phyloP scores from a whole-genome alignment of 1,140 invertebrate genomes.

The Aleiodes sp. region DNA sequence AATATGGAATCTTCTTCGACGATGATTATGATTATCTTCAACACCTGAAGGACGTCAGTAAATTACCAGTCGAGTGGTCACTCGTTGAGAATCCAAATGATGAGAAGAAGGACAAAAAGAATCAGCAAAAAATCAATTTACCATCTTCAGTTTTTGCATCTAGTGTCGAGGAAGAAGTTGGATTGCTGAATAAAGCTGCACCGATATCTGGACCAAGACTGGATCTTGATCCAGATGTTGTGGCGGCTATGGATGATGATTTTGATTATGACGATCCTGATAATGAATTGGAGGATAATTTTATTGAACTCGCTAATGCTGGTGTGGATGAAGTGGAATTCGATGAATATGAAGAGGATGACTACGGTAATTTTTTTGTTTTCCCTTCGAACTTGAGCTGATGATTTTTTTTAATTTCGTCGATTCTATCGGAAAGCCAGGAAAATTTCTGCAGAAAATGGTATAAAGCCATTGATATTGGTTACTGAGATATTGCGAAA shows the following conservation, averaged over 20 bases:
- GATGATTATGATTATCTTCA: constrained; percentile 97
- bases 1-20: constrained; percentile 95
- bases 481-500: too few species aligned
- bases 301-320: constrained; percentile 82
- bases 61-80: constrained; percentile 59
- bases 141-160: constrained; percentile 94
- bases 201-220: constrained; percentile 77
- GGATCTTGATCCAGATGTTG: constrained; percentile 92
- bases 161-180: constrained; percentile 86
- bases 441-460: too few species aligned
- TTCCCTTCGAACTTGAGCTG: not conserved
- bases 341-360: constrained; percentile 46
- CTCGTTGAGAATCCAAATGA: constrained; percentile 46
- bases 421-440: too few species aligned
- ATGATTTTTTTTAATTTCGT: not conserved
- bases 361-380: too few species aligned
- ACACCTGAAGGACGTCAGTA: constrained; percentile 81
- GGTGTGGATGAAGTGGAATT: constrained; percentile 54
- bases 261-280: constrained; percentile 86
- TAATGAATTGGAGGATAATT: constrained; percentile 91
- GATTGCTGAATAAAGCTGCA: constrained; percentile 88
- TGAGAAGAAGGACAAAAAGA: constrained; percentile 47
- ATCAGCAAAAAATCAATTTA: constrained; percentile 70
- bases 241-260: constrained; percentile 93
- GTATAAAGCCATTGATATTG: too few species aligned